phyloP scores from a whole-genome alignment of 2,797 vertebrate genomes.

The Tenualosa ilisha region DNA sequence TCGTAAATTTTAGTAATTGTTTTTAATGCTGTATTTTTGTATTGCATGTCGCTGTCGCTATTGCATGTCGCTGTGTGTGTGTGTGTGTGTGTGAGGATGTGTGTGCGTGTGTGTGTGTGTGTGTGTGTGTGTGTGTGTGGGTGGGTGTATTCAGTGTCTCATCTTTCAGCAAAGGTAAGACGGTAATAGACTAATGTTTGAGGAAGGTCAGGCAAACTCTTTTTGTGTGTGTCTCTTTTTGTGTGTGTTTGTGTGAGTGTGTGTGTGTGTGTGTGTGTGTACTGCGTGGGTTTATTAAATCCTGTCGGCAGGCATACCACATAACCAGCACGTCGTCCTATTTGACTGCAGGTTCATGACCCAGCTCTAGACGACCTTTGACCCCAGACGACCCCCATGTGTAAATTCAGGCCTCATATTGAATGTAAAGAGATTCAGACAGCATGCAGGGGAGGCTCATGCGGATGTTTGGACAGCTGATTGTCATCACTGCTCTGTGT shows the following conservation, averaged over 20 bases:
- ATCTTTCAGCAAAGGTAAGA: neutral
- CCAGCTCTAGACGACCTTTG: neutral
- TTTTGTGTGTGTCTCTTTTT: neutral
- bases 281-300: neutral
- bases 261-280: neutral
- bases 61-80: too few relatives aligned
- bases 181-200: neutral
- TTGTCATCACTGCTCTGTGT: neutral
- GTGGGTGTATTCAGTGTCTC: neutral
- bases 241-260: neutral
- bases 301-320: neutral
- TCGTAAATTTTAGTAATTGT: too few relatives aligned
- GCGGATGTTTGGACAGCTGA: conserved; percentile 23
- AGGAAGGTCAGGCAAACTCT: neutral
- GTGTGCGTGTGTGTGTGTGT: too few relatives aligned
- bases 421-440: neutral
- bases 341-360: conserved; percentile 8
- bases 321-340: neutral
- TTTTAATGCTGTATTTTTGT: too few relatives aligned
- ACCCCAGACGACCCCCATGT: neutral
- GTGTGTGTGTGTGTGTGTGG: neutral
- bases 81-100: too few relatives aligned
- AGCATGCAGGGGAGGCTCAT: neutral
- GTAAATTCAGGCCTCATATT: neutral
- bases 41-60: too few relatives aligned